phyloP scores from a whole-genome alignment of 2,797 vertebrate species.

The Antennarius maculatus region DNA sequence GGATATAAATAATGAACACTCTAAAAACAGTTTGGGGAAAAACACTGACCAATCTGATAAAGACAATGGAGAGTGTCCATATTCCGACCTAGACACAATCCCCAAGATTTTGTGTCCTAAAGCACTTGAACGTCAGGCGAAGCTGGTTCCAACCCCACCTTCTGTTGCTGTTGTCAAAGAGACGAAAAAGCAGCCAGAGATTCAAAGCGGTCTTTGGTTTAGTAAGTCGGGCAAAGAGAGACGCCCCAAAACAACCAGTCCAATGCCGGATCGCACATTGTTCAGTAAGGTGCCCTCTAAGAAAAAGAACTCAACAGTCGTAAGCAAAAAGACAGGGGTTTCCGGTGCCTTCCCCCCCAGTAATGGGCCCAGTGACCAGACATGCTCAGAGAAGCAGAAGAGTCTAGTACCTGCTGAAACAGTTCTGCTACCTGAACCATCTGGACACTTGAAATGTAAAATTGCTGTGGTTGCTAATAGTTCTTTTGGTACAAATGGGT shows the following conservation, averaged over 20 bases:
- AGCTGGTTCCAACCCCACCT: constrained; percentile 44
- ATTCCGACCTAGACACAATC: constrained; percentile 82
- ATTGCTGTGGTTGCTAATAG: constrained; percentile 17
- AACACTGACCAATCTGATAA: constrained; percentile 45
- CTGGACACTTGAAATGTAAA: constrained; percentile 53
- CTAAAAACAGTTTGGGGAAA: constrained; percentile 48
- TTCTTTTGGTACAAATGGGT: constrained; percentile 11
- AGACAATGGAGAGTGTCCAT: constrained; percentile 73
- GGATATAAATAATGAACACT: constrained; percentile 53
- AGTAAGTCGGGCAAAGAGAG: constrained; percentile 82
- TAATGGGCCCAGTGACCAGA: constrained; percentile 26
- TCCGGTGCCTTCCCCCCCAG: constrained; percentile 19
- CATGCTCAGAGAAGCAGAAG: constrained; percentile 47
- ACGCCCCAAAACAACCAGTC: constrained; percentile 74
- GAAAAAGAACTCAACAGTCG: constrained; percentile 70
- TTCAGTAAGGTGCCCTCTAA: constrained; percentile 74
- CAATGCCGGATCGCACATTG: constrained; percentile 76
- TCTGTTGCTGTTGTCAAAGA: constrained; percentile 65
- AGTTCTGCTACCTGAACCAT: constrained; percentile 30
- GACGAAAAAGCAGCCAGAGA: constrained; percentile 73
- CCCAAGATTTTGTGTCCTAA: constrained; percentile 85
- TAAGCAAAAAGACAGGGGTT: constrained; percentile 56
- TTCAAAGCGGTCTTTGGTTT: constrained; percentile 82
- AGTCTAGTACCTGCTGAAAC: constrained; percentile 33
- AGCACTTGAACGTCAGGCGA: constrained; percentile 73